phyloP scores from a whole-genome alignment of 2,888 invertebrate genomes.

The Scaptomyza polygonia region DNA sequence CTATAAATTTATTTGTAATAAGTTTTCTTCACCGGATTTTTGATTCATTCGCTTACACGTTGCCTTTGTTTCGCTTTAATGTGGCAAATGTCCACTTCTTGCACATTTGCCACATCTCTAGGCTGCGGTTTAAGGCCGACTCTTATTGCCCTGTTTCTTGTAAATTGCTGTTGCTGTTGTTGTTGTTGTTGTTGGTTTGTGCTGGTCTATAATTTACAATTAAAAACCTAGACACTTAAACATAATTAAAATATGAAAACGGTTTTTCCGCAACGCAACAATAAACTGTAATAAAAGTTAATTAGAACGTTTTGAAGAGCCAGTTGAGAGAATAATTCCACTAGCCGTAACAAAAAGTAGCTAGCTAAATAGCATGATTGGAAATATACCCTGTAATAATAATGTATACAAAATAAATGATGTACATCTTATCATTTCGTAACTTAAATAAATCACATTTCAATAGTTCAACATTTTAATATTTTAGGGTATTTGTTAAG shows the following conservation, averaged over 20 bases:
- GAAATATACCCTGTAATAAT: constrained; percentile 2
- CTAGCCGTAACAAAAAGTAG: constrained; percentile 7
- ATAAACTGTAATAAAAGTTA: constrained; percentile 80
- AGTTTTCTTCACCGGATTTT: background rate
- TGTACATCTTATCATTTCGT: too few relatives aligned
- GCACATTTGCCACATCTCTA: constrained; percentile 17
- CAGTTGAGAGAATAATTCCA: constrained; percentile 23
- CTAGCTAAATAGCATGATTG: background rate
- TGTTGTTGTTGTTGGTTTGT: constrained; percentile 60
- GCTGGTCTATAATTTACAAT: constrained; percentile 77
- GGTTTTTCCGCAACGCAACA: constrained; percentile 71
- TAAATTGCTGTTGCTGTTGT: constrained; percentile 30
- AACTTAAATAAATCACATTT: too few relatives aligned
- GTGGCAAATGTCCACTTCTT: constrained; percentile 10
- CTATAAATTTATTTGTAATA: too few relatives aligned
- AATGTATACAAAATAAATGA: too few relatives aligned
- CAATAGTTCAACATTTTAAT: background rate
- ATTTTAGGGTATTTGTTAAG: constrained; percentile 21
- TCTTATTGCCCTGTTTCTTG: constrained; percentile 23
- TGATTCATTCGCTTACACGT: background rate
- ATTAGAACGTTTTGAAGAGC: constrained; percentile 57
- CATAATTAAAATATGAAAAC: constrained; percentile 82
- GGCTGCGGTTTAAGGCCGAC: constrained; percentile 27
- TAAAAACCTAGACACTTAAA: constrained; percentile 80
- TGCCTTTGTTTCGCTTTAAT: constrained; percentile 5